Base-by-base conservation (phyloP, 2,113 vertebrate species). In the Climacteris rufus region DNA sequence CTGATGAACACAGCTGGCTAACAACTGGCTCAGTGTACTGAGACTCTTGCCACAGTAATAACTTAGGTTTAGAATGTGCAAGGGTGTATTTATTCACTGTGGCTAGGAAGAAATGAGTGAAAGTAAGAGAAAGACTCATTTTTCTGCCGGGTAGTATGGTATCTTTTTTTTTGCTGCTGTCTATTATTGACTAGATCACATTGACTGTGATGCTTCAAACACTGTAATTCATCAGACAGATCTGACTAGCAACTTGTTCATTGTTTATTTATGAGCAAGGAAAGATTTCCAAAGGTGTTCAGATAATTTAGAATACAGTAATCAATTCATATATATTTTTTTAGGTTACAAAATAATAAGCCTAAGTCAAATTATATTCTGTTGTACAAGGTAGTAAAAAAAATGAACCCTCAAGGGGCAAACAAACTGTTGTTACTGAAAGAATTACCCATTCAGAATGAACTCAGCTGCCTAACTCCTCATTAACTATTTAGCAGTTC, bases 401-500 rank as follows among this genome's bases (percentile, higher is more conserved):
- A 94, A 93, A 87, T 11, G 35, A 94, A 95, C 31, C 68, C 95
- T 96, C 93, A 89, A 95, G 96, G 87, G 88, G 81, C 91, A 97
- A 98, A 84, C 93, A 96, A 98, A 97, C 80, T 94, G 68, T 97
- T 96, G 93, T 97, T 97, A 94, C 87, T 97, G 93, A 98, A 97
- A 59, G 66, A 98, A 98, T 98, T 98, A 97, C 65, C 93, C 96
- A 97, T 96, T 97, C 96, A 96, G 86, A 83, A 95, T 97, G 93
- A 95, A 94, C 91, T 96, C 89, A 94, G 92, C 95, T 91, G 96
- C 89, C 94, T 91, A 95, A 97, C 37, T 97, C 94, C 95, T 98
- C 95, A 98, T 98, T 98, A 98, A 98, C 63, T 98, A 98, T 98
- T 98, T 97, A 98, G 97, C 77, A 96, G 93, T 96, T 98, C 96